Evolutionary conservation across 2,113 vertebrate genomes (phyloP).

Genomic region (Pandion haliaetus): DNA sequence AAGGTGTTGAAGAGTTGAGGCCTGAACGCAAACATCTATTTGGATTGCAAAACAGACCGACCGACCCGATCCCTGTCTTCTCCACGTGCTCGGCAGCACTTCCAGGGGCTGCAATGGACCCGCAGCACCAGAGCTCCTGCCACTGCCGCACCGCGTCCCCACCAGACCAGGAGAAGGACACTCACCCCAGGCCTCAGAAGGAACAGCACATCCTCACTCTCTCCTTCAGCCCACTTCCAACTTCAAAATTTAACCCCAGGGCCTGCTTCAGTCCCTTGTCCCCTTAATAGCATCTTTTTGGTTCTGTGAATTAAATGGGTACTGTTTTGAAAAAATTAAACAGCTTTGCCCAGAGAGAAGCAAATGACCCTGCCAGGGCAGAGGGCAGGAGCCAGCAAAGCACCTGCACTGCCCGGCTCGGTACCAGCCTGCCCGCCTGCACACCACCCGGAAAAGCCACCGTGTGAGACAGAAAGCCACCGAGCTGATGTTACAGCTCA

Average conservation of each 20-base stretch:
- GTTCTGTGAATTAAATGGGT: background rate
- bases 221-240: background rate
- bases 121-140: background rate
- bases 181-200: background rate
- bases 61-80: rapidly evolving
- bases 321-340: background rate
- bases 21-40: no score
- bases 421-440: background rate
- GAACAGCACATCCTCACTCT: no score
- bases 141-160: rapidly evolving
- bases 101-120: background rate
- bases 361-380: background rate
- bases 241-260: background rate
- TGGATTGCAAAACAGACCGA: background rate
- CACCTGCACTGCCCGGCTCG: background rate
- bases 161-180: no score
- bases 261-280: background rate
- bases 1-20: background rate
- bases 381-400: background rate
- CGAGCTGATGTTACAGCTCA: background rate
- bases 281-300: background rate
- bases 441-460: background rate
- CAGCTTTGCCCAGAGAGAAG: background rate
- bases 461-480: background rate
- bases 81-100: background rate